These are phyloP conservation scores for Petrolisthes manimaculis DNA, from an alignment of 2,888 invertebrate species.

Conservation along the genomic window DNA sequence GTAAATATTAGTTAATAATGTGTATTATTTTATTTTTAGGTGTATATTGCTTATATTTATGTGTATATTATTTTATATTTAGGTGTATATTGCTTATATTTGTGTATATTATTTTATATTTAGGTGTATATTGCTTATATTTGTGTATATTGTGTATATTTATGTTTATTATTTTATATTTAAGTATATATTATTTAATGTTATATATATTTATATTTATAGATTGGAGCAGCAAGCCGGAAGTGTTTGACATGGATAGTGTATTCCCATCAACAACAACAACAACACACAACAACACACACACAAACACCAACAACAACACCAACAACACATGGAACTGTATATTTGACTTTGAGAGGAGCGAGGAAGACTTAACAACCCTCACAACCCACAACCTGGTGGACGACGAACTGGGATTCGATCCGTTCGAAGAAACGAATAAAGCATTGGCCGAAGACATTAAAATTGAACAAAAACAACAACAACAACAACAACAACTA, in stretches of 20 bases:
- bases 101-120: no score
- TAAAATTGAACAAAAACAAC: conserved; percentile 79
- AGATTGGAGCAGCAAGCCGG: conserved; percentile 50
- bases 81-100: no score
- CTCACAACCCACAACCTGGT: conserved; percentile 66
- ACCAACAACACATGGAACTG: conserved; percentile 56
- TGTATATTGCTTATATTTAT: no score
- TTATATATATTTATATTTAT: no score
- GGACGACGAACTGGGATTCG: conserved; percentile 82
- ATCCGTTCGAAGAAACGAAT: conserved; percentile 96
- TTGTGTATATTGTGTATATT: no score
- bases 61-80: no score
- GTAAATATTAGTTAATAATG: no score
- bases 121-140: no score
- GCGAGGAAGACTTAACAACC: conserved; percentile 5
- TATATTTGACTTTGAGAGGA: conserved; percentile 56
- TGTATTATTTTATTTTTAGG: no score
- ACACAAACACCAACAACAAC: conserved; percentile 36
- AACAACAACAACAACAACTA: no score
- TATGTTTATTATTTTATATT: no score
- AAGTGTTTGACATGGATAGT: conserved; percentile 50
- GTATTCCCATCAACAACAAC: conserved; percentile 22
- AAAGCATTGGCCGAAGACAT: conserved; percentile 95
- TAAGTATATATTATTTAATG: no score
- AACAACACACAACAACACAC: neutral